Evolutionary conservation across 2,797 vertebrate genomes (phyloP).

Genomic region (Capromys pilorides): DNA sequence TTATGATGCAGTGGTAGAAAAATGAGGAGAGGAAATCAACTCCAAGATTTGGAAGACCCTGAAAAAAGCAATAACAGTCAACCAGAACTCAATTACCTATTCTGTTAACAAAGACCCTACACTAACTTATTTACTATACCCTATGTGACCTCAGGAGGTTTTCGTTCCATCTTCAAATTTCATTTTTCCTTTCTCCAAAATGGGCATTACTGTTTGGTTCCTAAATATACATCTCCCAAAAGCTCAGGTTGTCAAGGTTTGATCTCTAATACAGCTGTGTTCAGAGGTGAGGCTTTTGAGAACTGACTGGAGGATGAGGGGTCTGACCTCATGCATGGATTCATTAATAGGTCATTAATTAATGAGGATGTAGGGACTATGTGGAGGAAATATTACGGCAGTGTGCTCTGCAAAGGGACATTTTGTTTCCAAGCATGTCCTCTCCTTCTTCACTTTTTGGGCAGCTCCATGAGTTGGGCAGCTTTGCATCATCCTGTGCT

Average conservation of each 20-base stretch:
- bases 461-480: neutral
- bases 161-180: neutral
- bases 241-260: neutral
- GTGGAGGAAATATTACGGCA: neutral
- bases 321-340: neutral
- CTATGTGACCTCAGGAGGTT: neutral
- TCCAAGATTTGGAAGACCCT: neutral
- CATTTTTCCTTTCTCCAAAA: conserved; percentile 1
- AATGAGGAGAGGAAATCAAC: neutral
- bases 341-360: neutral
- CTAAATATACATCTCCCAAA: neutral
- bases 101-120: neutral
- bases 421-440: neutral
- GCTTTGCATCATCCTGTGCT: neutral
- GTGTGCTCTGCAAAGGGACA: neutral
- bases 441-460: neutral
- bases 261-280: neutral
- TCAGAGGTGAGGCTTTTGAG: neutral
- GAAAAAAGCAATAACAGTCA: neutral
- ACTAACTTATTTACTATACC: neutral
- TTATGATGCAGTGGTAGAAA: neutral
- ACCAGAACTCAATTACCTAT: too few relatives aligned
- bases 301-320: neutral
- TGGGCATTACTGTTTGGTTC: neutral
- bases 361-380: neutral